Base-by-base conservation (phyloP, 2,888 invertebrate genomes). In the Eueremaeus valkanovi region DNA sequence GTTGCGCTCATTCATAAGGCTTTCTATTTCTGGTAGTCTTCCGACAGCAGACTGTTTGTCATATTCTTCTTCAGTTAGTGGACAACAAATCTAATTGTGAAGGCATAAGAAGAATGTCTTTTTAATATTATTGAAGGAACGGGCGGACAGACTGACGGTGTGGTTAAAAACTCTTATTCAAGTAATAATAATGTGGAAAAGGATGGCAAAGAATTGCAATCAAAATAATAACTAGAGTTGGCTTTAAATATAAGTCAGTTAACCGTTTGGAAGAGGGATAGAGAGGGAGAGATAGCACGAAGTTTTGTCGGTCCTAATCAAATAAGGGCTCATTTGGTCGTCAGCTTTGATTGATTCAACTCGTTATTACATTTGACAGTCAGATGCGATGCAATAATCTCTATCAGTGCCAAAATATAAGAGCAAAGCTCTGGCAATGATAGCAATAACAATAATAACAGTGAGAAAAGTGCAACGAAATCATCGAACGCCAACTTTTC, bases 321-420 rank as follows among this genome's bases (percentile, higher is more conserved):
- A 61, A 61, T 61, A 61, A 61, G 31, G 27, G 2, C 9, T 13
- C 6, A 16, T 29, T 31, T 31, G 31, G 31, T 61, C 31, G 31
- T 61, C 61, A 31, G 31, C 18, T 61, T 61, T 61, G 61, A 61
- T 61, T 61, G 61, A 61, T 61, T 61, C 61, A 31, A 31, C 61
- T 61, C 33, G 9, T 61, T 61, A 61, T 61, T 61, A 61, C 61
- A 31, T 61, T 61, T 61, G 61, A 61, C 61, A 61, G 8, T 31
- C 61, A 61, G 31, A 51, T n/a, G n/a, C n/a, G 51, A 51, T 61
- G 31, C 31, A 61, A 61, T 61, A 61, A 61, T 61, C 61, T 29
- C 61, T 61, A 61, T 31, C 18, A 6, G 21, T 55, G 8, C 42
- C 9, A 8, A 42, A 11, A 42, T 11, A 42, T 42, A 42, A 42